A percentile compares a stretch with the other conserved stretches of the same genome.
phyloP scores from a whole-genome alignment of 2,797 vertebrate genomes.

The Salmo trutta region DNA sequence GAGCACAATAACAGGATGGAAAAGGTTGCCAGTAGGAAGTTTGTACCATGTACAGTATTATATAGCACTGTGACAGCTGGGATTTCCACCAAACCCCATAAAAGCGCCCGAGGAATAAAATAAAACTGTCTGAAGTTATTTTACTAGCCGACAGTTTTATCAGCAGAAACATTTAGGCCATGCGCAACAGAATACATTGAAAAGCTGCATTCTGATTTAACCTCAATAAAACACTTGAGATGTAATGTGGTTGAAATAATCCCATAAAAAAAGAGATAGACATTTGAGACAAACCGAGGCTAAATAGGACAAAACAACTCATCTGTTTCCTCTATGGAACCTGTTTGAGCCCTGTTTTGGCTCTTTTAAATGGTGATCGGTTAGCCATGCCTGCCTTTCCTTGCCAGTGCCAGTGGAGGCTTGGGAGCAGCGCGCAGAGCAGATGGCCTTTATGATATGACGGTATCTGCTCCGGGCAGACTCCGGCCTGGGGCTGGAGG shows the following conservation, averaged over 20 bases:
- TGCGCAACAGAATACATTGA: background rate
- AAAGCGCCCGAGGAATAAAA: background rate
- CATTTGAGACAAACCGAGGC: background rate
- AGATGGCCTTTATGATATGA: slow-evolving; percentile 61
- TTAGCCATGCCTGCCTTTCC: background rate
- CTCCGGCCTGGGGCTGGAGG: background rate
- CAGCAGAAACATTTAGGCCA: background rate
- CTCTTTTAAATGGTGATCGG: slow-evolving; percentile 17
- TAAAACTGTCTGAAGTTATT: background rate
- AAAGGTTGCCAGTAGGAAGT: background rate
- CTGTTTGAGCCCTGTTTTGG: slow-evolving; percentile 3
- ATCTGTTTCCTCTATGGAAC: background rate
- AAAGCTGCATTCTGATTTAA: background rate
- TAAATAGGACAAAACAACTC: background rate
- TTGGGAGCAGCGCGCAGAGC: slow-evolving; percentile 50
- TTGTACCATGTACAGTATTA: background rate
- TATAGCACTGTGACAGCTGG: background rate
- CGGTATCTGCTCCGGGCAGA: slow-evolving; percentile 33
- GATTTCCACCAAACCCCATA: background rate
- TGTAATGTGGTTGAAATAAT: background rate
- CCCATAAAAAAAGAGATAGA: background rate
- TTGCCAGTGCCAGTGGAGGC: slow-evolving; percentile 34
- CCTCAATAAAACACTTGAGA: background rate
- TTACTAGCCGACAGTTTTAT: background rate
- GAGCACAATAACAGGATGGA: background rate